Percentiles rank a stretch among this genome's conserved stretches.
Evolutionary conservation across 2,888 invertebrate species (phyloP).

Genomic region (Acleris emargana): DNA sequence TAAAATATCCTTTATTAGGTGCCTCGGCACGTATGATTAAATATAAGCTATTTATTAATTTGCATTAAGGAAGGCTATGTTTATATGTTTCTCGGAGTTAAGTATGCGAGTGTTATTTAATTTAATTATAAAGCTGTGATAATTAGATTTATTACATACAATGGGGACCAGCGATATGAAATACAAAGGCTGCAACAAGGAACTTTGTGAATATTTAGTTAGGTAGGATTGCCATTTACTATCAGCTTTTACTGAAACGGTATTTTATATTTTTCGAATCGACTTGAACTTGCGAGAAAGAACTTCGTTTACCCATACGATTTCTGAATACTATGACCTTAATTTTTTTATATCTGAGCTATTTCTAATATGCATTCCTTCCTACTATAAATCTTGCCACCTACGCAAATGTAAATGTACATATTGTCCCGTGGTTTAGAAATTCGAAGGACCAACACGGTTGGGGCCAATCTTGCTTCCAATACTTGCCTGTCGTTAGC

Average conservation of each 20-base stretch:
- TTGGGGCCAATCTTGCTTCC: constrained; percentile 21
- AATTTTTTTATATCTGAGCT: too few species aligned
- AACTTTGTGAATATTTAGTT: constrained; percentile 45
- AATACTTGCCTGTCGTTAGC: constrained; percentile 20
- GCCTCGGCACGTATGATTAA: constrained; percentile 64
- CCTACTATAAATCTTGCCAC: constrained; percentile 8
- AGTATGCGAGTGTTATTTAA: constrained; percentile 63
- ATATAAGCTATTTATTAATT: constrained; percentile 79
- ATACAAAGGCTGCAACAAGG: constrained; percentile 46
- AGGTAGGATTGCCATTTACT: constrained; percentile 39
- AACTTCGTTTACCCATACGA: too few species aligned
- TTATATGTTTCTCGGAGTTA: constrained; percentile 66
- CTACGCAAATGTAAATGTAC: neutral
- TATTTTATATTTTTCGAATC: constrained; percentile 25
- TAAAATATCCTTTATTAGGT: constrained; percentile 57
- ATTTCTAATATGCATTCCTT: too few species aligned
- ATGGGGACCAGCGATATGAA: constrained; percentile 53
- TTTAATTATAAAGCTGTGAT: constrained; percentile 81
- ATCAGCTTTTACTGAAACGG: neutral
- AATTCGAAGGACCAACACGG: neutral
- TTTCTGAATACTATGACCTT: too few species aligned
- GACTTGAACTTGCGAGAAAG: too few species aligned
- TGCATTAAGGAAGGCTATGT: constrained; percentile 78
- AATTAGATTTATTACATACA: constrained; percentile 72
- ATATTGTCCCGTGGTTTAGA: neutral